Evolutionary conservation across 1,140 invertebrate species (phyloP).

Genomic region (Achatina immaculata): DNA sequence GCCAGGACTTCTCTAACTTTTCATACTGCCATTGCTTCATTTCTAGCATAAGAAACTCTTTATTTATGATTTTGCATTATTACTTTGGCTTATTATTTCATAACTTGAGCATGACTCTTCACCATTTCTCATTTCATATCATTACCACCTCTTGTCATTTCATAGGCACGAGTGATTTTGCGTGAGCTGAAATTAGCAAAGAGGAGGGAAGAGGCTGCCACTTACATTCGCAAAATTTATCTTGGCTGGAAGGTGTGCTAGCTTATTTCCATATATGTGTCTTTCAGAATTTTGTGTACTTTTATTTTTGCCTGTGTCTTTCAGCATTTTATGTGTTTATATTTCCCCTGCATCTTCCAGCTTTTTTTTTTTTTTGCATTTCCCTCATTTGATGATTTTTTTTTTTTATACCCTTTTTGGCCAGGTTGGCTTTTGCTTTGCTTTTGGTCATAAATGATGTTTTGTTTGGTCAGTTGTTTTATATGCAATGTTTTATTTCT

Average conservation of each 20-base stretch:
- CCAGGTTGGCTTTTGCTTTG: too few relatives aligned
- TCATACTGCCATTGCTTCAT: too few relatives aligned
- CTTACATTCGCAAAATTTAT: slow-evolving; percentile 37
- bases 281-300: neutral
- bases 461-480: too few relatives aligned
- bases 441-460: too few relatives aligned
- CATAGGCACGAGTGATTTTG: slow-evolving; percentile 27
- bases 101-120: too few relatives aligned
- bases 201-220: slow-evolving; percentile 30
- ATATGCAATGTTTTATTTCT: too few relatives aligned
- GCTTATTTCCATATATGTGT: slow-evolving; percentile 6
- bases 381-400: neutral
- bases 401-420: neutral
- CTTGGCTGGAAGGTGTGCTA: slow-evolving; percentile 34
- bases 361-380: neutral
- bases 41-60: too few relatives aligned
- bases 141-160: neutral
- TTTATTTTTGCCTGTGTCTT: neutral
- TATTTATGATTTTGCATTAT: too few relatives aligned
- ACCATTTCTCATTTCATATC: neutral
- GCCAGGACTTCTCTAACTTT: too few relatives aligned
- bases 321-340: neutral
- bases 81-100: too few relatives aligned
- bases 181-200: slow-evolving; percentile 31
- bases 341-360: neutral